A percentile compares a stretch with the other conserved stretches of the same genome.
phyloP scores from a whole-genome alignment of 1,140 invertebrate species.

The Spodoptera frugiperda region DNA sequence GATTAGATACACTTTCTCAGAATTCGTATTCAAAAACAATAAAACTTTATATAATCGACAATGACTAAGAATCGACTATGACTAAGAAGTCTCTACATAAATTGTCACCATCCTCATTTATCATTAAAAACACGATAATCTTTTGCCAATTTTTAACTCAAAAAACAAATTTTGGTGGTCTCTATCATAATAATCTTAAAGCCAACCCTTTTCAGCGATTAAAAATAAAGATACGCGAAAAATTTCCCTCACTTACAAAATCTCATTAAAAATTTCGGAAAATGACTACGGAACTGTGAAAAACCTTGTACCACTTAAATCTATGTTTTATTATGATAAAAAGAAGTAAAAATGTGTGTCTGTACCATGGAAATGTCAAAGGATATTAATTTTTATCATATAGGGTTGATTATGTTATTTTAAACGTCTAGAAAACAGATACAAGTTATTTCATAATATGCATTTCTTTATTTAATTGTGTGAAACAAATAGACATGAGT shows the following conservation, averaged over 20 bases:
- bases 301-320: slow-evolving; percentile 33
- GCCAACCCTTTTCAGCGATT: slow-evolving; percentile 33
- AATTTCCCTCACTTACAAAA: slow-evolving; percentile 23
- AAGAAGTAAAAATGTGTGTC: too few species aligned
- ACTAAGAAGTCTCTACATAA: not conserved
- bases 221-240: slow-evolving; percentile 38
- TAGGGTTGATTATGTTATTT: too few species aligned
- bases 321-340: too few species aligned
- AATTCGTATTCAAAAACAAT: too few species aligned
- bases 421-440: too few species aligned
- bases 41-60: not conserved
- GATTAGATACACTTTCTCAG: too few species aligned
- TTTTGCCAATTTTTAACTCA: not conserved
- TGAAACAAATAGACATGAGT: too few species aligned
- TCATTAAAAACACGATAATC: not conserved
- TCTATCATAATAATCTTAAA: slow-evolving; percentile 35
- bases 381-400: too few species aligned
- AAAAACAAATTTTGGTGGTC: slow-evolving; percentile 23
- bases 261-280: slow-evolving; percentile 36
- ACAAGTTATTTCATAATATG: too few species aligned
- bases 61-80: not conserved
- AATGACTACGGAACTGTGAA: slow-evolving; percentile 40
- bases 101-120: not conserved
- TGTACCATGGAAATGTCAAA: too few species aligned
- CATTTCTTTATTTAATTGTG: too few species aligned